Evolutionary conservation across 2,888 invertebrate species (phyloP), one percentile per base, ranked within the genome.

Genomic region (Antitype chi): DNA sequence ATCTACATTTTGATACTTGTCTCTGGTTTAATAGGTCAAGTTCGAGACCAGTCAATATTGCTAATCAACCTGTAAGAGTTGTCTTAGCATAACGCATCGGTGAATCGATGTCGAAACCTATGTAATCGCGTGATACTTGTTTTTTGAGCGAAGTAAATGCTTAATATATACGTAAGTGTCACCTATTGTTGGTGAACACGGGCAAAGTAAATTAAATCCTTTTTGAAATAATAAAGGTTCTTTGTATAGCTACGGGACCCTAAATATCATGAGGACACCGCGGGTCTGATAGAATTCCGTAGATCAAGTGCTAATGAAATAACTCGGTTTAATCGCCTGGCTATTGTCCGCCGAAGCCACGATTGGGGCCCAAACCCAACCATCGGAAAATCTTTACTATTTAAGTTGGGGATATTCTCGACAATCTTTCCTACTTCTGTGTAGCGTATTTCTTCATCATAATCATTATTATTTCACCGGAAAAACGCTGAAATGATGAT

Each of bases 261-360:
- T 78, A 87, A 90, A 91, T 90, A 89, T 89, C 76, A 80, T 77
- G 83, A 80, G 78, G 78, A 82, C 74, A 83, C 68, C 80, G 17
- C 77, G 70, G 49, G 60, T 83, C 83, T 87, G 85, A 90, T 84
- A 87, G 90, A 90, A 92, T 93, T 90, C 88, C 89, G 79, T 88
- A 89, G 89, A 91, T 90, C 88, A 86, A 89, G 89, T 90, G 91
- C 86, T 93, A 93, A 93, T 93, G 92, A 93, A 93, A 93, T 93
- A 93, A 90, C 93, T 93, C 87, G 88, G 90, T 91, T 91, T 91
- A 92, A 93, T 93, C 89, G 89, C 76, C 86, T 75, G 70, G 72
- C 90, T 87, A 90, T 92, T 92, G 92, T 93, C 86, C 87, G 78
- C 62, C 77, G 80, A 70, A 76, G 78, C 81, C 76, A 70, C 76